These are phyloP conservation scores for Cotesia chilonis DNA, from an alignment of 1,140 invertebrate genomes.

Conservation along the genomic window DNA sequence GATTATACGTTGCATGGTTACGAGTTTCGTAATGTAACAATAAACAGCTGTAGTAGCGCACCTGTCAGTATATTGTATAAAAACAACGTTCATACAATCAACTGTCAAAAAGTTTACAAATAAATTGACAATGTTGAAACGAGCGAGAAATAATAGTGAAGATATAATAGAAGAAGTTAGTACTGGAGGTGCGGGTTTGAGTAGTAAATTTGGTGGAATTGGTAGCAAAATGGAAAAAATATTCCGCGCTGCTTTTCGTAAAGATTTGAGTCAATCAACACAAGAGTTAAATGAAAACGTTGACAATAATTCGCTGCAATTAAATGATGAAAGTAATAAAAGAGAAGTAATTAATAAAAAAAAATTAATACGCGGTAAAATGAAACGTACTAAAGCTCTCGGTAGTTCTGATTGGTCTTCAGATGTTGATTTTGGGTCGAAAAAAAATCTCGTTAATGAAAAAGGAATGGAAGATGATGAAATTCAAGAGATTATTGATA, in stretches of 20 bases:
- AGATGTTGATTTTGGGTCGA: neutral
- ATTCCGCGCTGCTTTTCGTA: constrained; percentile 28
- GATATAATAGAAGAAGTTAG: neutral
- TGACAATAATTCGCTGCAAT: neutral
- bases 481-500: neutral
- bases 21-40: neutral
- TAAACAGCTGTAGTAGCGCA: constrained; percentile 12
- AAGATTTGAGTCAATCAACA: constrained; percentile 20
- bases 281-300: constrained; percentile 8
- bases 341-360: neutral
- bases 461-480: neutral
- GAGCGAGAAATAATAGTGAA: constrained; percentile 9
- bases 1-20: constrained; percentile 22
- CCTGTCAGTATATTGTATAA: neutral
- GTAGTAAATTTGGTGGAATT: constrained; percentile 20
- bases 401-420: constrained; percentile 7
- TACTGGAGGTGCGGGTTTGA: neutral
- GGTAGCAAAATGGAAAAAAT: constrained; percentile 27
- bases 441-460: neutral
- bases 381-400: neutral
- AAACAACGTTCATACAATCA: neutral
- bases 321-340: neutral
- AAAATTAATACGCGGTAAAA: constrained; percentile 8
- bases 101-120: neutral
- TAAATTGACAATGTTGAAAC: constrained; percentile 12